phyloP scores from a whole-genome alignment of 2,888 invertebrate species.

The Aquatica leii region DNA sequence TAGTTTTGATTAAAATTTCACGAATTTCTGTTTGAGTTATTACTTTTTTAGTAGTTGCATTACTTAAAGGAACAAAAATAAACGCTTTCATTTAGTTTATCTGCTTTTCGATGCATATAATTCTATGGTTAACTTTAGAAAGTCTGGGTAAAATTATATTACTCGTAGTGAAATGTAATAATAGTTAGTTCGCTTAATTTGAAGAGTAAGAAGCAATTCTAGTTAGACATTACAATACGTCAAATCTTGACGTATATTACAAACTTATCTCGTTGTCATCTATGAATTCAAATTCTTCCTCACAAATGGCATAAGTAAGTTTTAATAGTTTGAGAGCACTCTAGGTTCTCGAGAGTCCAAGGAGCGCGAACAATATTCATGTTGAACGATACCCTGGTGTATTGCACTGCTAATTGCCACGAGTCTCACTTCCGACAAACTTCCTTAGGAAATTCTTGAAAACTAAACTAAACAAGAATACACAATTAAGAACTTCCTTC shows the following conservation, averaged over 20 bases:
- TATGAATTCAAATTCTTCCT: constrained; percentile 33
- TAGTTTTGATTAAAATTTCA: constrained; percentile 13
- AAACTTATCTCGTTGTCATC: constrained; percentile 29
- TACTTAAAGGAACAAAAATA: background rate
- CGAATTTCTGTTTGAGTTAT: constrained; percentile 15
- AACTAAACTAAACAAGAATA: constrained; percentile 41
- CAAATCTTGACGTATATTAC: constrained; percentile 32
- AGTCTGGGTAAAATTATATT: background rate
- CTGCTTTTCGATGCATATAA: background rate
- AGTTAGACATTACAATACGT: constrained; percentile 30
- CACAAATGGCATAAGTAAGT: constrained; percentile 47
- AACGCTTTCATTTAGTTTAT: constrained; percentile 11
- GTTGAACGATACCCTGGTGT: constrained; percentile 51
- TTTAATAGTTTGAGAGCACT: constrained; percentile 49
- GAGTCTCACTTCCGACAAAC: constrained; percentile 45
- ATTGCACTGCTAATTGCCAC: constrained; percentile 54
- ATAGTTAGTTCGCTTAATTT: constrained; percentile 10
- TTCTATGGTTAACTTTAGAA: background rate
- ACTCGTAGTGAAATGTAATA: background rate
- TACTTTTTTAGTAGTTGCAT: constrained; percentile 13
- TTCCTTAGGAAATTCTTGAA: constrained; percentile 33
- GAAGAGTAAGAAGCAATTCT: constrained; percentile 29
- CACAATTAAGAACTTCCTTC: constrained; percentile 40
- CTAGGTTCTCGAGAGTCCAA: constrained; percentile 48
- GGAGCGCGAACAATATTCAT: constrained; percentile 48